Evolutionary conservation across 2,113 vertebrate species (phyloP), one percentile per base, ranked within the genome.

Genomic region (Hemiprocne comata): DNA sequence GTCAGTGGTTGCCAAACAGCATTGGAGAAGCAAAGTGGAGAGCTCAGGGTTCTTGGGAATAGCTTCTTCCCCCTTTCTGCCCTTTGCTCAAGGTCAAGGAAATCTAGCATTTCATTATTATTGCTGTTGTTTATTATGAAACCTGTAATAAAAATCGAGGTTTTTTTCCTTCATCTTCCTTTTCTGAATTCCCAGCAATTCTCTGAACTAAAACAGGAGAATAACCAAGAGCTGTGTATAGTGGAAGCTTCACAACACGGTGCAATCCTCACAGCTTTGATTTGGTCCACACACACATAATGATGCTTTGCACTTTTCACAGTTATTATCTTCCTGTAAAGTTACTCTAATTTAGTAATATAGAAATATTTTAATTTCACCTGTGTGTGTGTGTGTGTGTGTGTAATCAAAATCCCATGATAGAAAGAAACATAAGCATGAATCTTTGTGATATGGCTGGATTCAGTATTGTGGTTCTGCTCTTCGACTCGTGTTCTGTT

Each of bases 11-110:
- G 31, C 31, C 36, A 53, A 78, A 81, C n/a, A 57, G 31, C 17
- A 1, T 48, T 77, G 46, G 67, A 70, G 40, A 72, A 92, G 57
- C 20, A 44, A 82, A 72, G 73, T 11, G 24, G 69, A 87, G 46
- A 89, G 74, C 73, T 34, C 13, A 82, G 58, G 31, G 31, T 44
- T 53, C 51, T 58, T 87, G 13, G 61, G 54, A 70, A 13, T 64
- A 61, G 10, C 34, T 85, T 46, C 25, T 92, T 77, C 34, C 14
- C 4, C 65, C 48, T 87, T 86, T 42, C 80, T 78, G 36, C 13
- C 15, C 38, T 85, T 95, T 88, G 64, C 60, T 91, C 57, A 73
- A 86, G 54, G 78, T 87, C 74, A 90, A 31, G 33, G 79, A 95
- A 92, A 82, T 8, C 4, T 53, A 54, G 42, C 20, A 13, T 78